Base-by-base conservation (phyloP, 2,113 vertebrate species). In the Rallus limicola region DNA sequence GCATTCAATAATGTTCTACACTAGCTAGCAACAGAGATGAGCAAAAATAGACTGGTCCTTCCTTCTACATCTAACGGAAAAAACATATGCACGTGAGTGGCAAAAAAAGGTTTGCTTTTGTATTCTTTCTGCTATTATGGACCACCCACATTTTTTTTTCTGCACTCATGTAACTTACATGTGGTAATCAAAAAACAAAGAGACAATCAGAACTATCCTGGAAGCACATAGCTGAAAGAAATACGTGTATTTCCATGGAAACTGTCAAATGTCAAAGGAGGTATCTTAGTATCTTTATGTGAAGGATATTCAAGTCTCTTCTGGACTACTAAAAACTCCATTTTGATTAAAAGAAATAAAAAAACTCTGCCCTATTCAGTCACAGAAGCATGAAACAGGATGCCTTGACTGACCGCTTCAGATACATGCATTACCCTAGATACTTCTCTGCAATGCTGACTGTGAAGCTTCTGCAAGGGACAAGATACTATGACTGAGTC, bases 71-170 rank as follows among this genome's bases (percentile, higher is more conserved):
- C 2, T 5, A 19, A 86, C 14, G 53, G 40, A 79, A 90, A 77
- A 70, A 33, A 14, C 1, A 3, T 8, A 79, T 4, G 3, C 26
- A 34, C 1, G 14, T 1, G 2, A 78, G 16, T 13, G 17, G 48
- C 24, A 38, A 36, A 58, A 36, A 58, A 80, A 55, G 3, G 16
- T 38, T 93, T 83, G 33, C 6, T 85, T 75, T 93, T 86, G 18
- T 82, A 10, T 46, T 65, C 29, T 75, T 76, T 65, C 10, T 33
- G 13, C 34, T 36, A 8, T 26, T 69, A 52, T 1, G 7, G 33
- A 55, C 7, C 18, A 50, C 48, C 38, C 1, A 2, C 18, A 11
- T 18, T 52, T 15, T 65, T 65, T 62, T 69, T 58, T 68, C 44
- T 71, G 23, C 40, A 26, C 50, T 67, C 16, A 60, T 44, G 28